Evolutionary conservation across 2,113 vertebrate genomes (phyloP).

Genomic region (Cephalopterus ornatus): DNA sequence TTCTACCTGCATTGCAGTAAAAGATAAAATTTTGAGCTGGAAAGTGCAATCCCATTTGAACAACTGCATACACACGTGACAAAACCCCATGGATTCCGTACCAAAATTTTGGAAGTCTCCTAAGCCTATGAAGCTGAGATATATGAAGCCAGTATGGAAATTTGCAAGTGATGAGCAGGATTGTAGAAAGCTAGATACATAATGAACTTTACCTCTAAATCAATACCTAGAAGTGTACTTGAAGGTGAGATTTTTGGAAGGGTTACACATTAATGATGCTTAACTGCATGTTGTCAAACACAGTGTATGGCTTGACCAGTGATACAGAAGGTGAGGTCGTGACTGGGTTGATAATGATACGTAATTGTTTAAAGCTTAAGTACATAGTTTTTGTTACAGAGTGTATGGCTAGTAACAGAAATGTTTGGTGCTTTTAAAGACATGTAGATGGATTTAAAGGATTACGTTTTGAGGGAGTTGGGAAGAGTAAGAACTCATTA

Average conservation of each 20-base stretch:
- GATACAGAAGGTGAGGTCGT: neutral
- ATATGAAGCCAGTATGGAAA: neutral
- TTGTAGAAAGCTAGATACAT: fast-evolving
- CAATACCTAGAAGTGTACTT: neutral
- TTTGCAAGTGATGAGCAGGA: neutral
- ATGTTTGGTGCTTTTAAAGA: neutral
- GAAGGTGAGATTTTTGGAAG: neutral
- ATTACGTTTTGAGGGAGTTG: neutral
- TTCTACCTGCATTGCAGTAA: neutral
- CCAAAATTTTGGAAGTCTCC: neutral
- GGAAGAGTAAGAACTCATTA: neutral
- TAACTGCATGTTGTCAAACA: neutral
- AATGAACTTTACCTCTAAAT: neutral
- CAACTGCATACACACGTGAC: neutral
- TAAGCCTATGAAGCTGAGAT: neutral
- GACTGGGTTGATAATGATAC: neutral
- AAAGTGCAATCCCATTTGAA: neutral
- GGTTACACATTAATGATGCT: neutral
- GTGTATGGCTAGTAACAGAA: neutral
- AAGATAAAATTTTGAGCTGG: neutral
- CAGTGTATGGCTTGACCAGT: neutral
- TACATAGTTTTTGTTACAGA: neutral
- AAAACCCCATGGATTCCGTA: fast-evolving
- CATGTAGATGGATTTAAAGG: neutral
- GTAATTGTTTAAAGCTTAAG: neutral